A percentile compares a stretch with the other conserved stretches of the same genome.
These are phyloP conservation scores for Drosophila pandora DNA, from an alignment of 1,140 invertebrate genomes.

Conservation along the genomic window DNA sequence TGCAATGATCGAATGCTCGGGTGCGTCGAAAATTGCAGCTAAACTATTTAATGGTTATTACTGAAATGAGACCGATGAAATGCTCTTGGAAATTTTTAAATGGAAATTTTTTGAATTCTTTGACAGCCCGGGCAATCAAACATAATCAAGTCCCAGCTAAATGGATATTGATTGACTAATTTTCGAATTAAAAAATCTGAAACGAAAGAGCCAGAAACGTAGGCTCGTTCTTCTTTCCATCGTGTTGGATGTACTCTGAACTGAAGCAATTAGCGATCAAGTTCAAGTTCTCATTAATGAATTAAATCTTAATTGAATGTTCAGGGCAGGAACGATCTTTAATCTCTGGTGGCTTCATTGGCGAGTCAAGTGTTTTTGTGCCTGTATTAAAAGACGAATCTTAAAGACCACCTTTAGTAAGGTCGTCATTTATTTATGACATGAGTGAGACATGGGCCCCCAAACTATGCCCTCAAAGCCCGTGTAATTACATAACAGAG, in stretches of 20 bases:
- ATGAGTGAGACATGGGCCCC: constrained; percentile 65
- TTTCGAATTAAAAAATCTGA: not conserved
- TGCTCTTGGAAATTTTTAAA: constrained; percentile 17
- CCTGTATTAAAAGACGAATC: constrained; percentile 25
- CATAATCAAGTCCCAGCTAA: constrained; percentile 32
- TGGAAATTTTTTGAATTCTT: constrained; percentile 40
- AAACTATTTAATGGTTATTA: constrained; percentile 33
- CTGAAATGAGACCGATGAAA: constrained; percentile 26
- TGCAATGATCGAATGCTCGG: constrained; percentile 28
- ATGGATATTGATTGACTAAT: constrained; percentile 40
- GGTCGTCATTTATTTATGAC: constrained; percentile 76
- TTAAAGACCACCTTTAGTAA: constrained; percentile 41
- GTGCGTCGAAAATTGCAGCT: constrained; percentile 42
- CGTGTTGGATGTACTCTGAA: not conserved
- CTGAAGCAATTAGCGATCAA: constrained; percentile 15
- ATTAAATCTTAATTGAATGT: constrained; percentile 49
- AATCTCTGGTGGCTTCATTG: constrained; percentile 8
- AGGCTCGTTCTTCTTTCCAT: constrained; percentile 5
- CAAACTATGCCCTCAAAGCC: constrained; percentile 58
- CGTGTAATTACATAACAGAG: constrained; percentile 72
- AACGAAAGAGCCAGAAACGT: constrained; percentile 5
- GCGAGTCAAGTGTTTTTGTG: constrained; percentile 59
- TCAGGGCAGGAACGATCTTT: constrained; percentile 13
- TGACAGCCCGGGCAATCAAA: constrained; percentile 28
- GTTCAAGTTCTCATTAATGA: constrained; percentile 45